Evolutionary conservation across 2,888 invertebrate genomes (phyloP).

Genomic region (Aplocera efformata): DNA sequence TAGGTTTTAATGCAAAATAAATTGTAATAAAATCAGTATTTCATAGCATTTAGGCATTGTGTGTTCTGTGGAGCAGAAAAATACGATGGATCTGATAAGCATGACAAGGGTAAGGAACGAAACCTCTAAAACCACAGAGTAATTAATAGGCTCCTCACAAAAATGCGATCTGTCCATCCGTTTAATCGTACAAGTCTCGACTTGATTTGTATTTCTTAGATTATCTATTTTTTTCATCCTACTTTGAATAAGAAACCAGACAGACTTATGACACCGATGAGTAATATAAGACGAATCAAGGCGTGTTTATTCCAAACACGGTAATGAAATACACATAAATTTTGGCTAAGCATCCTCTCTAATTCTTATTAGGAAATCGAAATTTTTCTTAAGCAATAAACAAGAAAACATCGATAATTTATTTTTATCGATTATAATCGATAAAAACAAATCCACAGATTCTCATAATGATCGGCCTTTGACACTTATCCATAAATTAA

Average conservation of each 20-base stretch:
- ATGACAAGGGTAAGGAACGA: constrained; percentile 74
- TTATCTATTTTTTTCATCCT: constrained; percentile 51
- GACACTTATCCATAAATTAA: constrained; percentile 62
- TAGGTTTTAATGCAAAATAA: too few relatives aligned
- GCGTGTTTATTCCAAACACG: constrained; percentile 49
- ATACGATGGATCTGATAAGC: constrained; percentile 68
- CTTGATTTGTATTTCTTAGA: constrained; percentile 57
- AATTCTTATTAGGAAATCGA: constrained; percentile 37
- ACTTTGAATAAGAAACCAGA: constrained; percentile 60
- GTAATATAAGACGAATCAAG: constrained; percentile 49
- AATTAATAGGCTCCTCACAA: constrained; percentile 35
- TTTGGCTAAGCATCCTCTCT: constrained; percentile 21
- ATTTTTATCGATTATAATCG: too few relatives aligned
- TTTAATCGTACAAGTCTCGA: constrained; percentile 65
- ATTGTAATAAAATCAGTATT: too few relatives aligned
- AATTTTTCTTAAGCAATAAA: constrained; percentile 23
- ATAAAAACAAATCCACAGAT: too few relatives aligned
- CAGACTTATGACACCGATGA: constrained; percentile 47
- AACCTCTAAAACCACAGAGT: constrained; percentile 68
- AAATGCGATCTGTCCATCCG: constrained; percentile 68
- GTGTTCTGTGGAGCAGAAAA: too few relatives aligned
- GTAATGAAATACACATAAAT: constrained; percentile 46
- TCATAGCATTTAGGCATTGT: too few relatives aligned
- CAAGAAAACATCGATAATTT: too few relatives aligned
- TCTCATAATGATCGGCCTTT: constrained; percentile 63